phyloP scores from a whole-genome alignment of 2,888 invertebrate species.

The Mimachlamys varia region DNA sequence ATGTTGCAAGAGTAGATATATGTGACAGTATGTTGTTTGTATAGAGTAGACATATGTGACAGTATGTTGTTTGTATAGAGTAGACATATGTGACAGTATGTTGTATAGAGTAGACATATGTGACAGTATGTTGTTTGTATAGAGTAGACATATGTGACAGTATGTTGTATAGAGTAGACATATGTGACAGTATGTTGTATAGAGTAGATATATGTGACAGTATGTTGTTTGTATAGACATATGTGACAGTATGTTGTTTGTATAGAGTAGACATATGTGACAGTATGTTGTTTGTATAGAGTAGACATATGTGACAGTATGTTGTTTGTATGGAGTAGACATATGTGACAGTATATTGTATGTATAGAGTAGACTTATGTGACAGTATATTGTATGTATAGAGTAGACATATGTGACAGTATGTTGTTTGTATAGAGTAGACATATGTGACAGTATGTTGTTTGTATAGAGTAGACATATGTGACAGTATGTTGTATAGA shows the following conservation, averaged over 20 bases:
- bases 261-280: neutral
- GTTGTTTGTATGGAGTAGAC: neutral
- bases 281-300: neutral
- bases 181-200: neutral
- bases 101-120: too few relatives aligned
- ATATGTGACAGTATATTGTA: neutral
- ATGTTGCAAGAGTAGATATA: neutral
- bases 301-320: neutral
- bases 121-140: too few relatives aligned
- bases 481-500: neutral
- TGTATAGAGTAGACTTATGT: neutral
- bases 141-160: too few relatives aligned
- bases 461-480: neutral
- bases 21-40: neutral
- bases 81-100: neutral
- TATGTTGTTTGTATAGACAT: neutral
- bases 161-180: too few relatives aligned
- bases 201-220: neutral
- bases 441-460: neutral
- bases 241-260: neutral
- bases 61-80: neutral
- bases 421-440: neutral
- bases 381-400: neutral
- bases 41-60: neutral
- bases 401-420: neutral